phyloP scores from a whole-genome alignment of 1,140 invertebrate genomes.

The Drosophila melanogaster region DNA sequence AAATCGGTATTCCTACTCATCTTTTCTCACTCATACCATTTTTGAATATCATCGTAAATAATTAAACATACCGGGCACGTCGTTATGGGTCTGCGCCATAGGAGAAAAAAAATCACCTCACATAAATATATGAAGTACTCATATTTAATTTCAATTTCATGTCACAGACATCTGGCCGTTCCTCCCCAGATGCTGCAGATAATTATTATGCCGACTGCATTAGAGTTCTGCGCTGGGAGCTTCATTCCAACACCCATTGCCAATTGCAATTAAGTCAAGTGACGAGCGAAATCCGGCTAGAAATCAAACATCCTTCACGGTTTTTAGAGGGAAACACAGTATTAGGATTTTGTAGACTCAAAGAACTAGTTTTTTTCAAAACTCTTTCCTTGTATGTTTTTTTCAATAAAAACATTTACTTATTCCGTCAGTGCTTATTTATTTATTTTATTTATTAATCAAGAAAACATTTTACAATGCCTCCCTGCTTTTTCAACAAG shows the following conservation, averaged over 20 bases:
- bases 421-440: no score
- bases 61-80: slow-evolving; percentile 77
- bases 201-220: slow-evolving; percentile 75
- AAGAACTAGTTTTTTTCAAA: slow-evolving; percentile 2
- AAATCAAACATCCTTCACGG: slow-evolving; percentile 37
- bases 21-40: slow-evolving; percentile 51
- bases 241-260: slow-evolving; percentile 25
- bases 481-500: background rate
- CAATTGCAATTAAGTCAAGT: slow-evolving; percentile 78
- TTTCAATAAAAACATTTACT: background rate
- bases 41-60: slow-evolving; percentile 79
- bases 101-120: slow-evolving; percentile 13
- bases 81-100: slow-evolving; percentile 52
- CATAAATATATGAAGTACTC: slow-evolving; percentile 47
- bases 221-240: slow-evolving; percentile 47
- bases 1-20: slow-evolving; percentile 72
- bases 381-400: background rate
- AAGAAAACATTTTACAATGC: background rate
- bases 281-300: slow-evolving; percentile 60
- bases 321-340: slow-evolving; percentile 10
- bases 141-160: slow-evolving; percentile 78
- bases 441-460: no score
- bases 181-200: slow-evolving; percentile 63
- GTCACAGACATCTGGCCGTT: slow-evolving; percentile 56
- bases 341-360: background rate